phyloP scores from a whole-genome alignment of 1,140 invertebrate genomes.

The Papilio glaucus region DNA sequence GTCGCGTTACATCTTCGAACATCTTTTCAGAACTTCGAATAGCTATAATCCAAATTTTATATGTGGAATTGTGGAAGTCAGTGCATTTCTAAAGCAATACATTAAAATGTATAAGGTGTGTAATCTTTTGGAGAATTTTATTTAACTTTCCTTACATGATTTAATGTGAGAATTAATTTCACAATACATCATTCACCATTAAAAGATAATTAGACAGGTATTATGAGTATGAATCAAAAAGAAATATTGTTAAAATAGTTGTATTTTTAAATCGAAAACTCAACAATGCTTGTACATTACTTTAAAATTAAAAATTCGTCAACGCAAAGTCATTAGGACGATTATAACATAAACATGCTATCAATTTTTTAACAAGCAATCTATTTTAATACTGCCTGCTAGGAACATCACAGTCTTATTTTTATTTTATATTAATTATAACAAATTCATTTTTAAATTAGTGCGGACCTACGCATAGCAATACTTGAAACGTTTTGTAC shows the following conservation, averaged over 20 bases:
- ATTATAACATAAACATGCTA: slow-evolving; percentile 26
- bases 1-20: no score
- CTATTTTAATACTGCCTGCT: slow-evolving; percentile 62
- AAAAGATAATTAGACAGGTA: no score
- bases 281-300: slow-evolving; percentile 68
- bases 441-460: slow-evolving; percentile 20
- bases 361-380: slow-evolving; percentile 34
- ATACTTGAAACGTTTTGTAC: no score
- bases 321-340: slow-evolving; percentile 10
- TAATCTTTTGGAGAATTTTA: no score
- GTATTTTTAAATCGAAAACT: slow-evolving; percentile 53
- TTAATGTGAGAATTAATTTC: no score
- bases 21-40: no score
- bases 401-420: slow-evolving; percentile 72
- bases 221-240: slow-evolving; percentile 19
- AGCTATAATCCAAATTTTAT: no score
- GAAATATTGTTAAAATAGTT: slow-evolving; percentile 41
- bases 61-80: no score
- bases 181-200: no score
- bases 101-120: no score
- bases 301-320: slow-evolving; percentile 42
- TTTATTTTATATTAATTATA: slow-evolving; percentile 33
- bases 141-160: no score
- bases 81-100: no score
- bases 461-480: not conserved